Evolutionary conservation across 2,888 invertebrate genomes (phyloP), one percentile per base, ranked within the genome.

Genomic region (Dinocampus coccinellae): DNA sequence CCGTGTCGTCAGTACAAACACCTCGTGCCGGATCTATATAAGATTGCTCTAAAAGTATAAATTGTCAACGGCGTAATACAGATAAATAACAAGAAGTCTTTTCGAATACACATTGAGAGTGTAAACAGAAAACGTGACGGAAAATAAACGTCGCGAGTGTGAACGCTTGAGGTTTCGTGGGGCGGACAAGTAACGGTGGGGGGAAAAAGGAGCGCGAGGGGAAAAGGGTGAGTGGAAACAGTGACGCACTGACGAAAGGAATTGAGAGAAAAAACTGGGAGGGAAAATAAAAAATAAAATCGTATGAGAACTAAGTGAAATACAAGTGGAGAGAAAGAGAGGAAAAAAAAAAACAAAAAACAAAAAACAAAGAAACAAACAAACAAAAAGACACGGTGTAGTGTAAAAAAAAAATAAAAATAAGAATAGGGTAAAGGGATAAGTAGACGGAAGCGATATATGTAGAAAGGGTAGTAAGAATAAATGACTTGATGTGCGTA

Each of bases 401-500:
- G 16, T 4, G 6, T 13, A 3, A 7, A 4, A 47, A 16, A 16
- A 47, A 3, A 47, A 47, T 20, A 16, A 16, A 47, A 16, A 33
- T n/a, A 47, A 67, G 36, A 34, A 52, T 58, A 62, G 13, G 0
- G 11, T 9, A 36, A 20, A 62, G 36, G 33, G 53, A 55, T 69
- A 47, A 58, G 53, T 52, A 61, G 60, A 34, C 39, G 47, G 53
- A 47, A 57, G 36, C 57, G 33, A 58, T 55, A 47, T 29, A 29
- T 29, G 7, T 29, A 4, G 29, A 3, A 34, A 29, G 61, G 53
- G 58, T 66, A 20, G 26, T 65, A 42, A 65, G 22, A 53, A 74
- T 36, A 55, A 69, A 71, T 77, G 76, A 79, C 76, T 83, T 81
- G 73, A 84, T 84, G 84, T 81, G 79, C 82, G 78, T 77, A 78